Conservation (phyloP, 2,113 vertebrate species). For the Octodon degus region DNA sequence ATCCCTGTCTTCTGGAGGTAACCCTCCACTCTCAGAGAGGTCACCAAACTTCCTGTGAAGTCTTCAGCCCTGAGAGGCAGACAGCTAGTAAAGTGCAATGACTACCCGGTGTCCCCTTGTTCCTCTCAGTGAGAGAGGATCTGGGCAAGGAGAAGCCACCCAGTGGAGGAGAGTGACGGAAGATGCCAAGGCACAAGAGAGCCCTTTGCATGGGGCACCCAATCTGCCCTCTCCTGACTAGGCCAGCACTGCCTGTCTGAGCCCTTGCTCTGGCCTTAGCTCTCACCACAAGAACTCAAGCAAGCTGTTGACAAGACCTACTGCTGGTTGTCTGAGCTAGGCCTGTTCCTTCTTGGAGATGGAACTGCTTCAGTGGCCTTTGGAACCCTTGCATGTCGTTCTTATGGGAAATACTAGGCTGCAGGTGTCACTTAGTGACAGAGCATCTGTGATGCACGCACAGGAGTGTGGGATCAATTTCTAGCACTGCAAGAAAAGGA, state of each 20-base stretch:
- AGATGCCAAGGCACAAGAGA: background rate
- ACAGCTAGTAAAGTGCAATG: background rate
- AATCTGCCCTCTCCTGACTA: background rate
- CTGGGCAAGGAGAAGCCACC: background rate
- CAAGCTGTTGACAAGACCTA: background rate
- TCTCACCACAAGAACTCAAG: background rate
- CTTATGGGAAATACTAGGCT: background rate
- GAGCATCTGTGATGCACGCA: background rate
- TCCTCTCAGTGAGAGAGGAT: constrained; percentile 7
- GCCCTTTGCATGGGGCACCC: background rate
- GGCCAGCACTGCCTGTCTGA: background rate
- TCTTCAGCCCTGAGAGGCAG: background rate
- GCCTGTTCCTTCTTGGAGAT: background rate
- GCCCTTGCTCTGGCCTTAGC: background rate
- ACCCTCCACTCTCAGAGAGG: background rate
- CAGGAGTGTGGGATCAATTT: background rate
- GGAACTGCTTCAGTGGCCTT: background rate
- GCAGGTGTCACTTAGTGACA: background rate
- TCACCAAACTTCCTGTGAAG: constrained; percentile 20
- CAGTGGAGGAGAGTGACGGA: background rate
- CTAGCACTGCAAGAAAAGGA: background rate
- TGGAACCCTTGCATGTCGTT: constrained; percentile 6
- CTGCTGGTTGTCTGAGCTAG: background rate
- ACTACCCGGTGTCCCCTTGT: background rate
- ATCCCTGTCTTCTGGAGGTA: background rate